A percentile compares a stretch with the other conserved stretches of the same genome.
These are phyloP conservation scores for Axis porcinus DNA, from an alignment of 2,113 vertebrate species.

Conservation along the genomic window DNA sequence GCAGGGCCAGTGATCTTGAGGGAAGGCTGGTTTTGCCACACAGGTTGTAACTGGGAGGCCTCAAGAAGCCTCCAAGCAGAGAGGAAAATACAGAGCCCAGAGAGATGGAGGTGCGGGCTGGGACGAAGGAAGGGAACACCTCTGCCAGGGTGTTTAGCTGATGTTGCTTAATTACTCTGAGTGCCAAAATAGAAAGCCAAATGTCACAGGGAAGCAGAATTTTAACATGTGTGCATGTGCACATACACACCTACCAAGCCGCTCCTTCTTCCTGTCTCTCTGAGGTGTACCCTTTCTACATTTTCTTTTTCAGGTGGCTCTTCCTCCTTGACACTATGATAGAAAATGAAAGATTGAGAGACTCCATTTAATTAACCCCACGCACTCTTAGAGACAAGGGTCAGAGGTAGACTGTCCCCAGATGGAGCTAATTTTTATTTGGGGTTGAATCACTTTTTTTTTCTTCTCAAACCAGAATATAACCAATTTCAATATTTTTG, in stretches of 20 bases:
- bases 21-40: slow-evolving; percentile 23
- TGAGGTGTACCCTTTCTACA: background rate
- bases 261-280: background rate
- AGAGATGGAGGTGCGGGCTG: background rate
- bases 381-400: background rate
- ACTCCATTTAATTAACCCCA: background rate
- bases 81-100: background rate
- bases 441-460: background rate
- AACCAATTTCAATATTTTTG: background rate
- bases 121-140: background rate
- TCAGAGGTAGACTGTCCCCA: background rate
- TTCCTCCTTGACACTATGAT: background rate
- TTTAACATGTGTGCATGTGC: background rate
- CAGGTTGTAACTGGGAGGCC: slow-evolving; percentile 51
- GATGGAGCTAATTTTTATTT: background rate
- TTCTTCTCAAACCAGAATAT: background rate
- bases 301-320: background rate
- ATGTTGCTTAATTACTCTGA: background rate
- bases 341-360: background rate
- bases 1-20: background rate
- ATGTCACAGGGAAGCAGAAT: background rate
- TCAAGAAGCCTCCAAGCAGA: slow-evolving; percentile 54
- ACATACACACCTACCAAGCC: background rate
- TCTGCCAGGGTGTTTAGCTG: background rate
- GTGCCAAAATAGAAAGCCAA: background rate